Conservation (phyloP, 2,113 vertebrate species). For the Bos javanicus region DNA sequence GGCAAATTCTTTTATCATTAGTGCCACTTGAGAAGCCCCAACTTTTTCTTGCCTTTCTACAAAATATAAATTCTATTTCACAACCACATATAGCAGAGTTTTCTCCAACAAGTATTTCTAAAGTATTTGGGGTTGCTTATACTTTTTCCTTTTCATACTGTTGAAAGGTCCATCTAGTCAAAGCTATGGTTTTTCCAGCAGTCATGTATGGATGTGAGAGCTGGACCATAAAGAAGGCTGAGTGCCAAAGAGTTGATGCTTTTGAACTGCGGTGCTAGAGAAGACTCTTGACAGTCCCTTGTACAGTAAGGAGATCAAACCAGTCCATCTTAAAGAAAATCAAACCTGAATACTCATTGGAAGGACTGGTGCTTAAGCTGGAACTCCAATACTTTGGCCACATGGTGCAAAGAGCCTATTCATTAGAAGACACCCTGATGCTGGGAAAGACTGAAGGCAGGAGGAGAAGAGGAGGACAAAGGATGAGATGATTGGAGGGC, state of each 20-base stretch:
- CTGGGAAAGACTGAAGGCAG: not conserved
- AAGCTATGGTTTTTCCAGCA: not conserved
- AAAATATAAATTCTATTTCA: not conserved
- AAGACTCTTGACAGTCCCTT: not conserved
- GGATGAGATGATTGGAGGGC: not conserved
- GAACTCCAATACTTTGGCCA: not conserved
- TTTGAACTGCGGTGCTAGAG: not conserved
- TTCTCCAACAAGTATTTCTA: not conserved
- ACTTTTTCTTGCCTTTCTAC: not conserved
- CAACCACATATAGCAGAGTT: not conserved
- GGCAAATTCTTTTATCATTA: not conserved
- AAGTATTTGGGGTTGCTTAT: not conserved
- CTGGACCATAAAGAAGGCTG: not conserved
- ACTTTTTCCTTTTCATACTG: not conserved
- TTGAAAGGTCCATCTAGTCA: not conserved
- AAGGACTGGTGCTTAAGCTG: not conserved
- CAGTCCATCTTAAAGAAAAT: not conserved
- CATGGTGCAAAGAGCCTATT: not conserved
- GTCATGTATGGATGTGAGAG: not conserved
- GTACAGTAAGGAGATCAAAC: not conserved
- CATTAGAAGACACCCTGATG: not conserved
- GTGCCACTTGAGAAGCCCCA: not conserved
- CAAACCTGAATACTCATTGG: not conserved
- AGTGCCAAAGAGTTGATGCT: not conserved
- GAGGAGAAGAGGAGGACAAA: not conserved